A percentile compares a stretch with the other conserved stretches of the same genome.
Evolutionary conservation across 2,797 vertebrate genomes (phyloP).

Genomic region (Amazonetta brasiliensis): DNA sequence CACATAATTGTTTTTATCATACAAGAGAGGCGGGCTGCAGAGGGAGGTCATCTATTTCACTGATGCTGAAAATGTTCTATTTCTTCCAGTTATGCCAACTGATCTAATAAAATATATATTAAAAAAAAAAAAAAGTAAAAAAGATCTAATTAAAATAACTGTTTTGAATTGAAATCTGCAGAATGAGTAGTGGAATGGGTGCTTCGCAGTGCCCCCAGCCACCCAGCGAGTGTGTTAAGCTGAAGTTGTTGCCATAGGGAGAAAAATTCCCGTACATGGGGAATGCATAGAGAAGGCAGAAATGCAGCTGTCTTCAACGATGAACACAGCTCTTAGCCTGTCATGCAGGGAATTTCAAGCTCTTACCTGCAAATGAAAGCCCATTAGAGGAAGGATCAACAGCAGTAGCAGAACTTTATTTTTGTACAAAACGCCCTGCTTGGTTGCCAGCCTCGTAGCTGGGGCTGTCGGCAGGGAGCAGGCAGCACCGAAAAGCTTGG

Average conservation of each 20-base stretch:
- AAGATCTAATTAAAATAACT: not conserved
- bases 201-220: not conserved
- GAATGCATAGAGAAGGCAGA: not conserved
- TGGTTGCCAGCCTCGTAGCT: accelerated
- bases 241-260: not conserved
- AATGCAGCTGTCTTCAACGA: accelerated
- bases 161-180: not conserved
- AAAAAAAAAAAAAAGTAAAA: not conserved
- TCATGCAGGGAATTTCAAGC: not conserved
- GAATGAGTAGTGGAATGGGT: too few species aligned
- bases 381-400: not conserved
- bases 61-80: not conserved
- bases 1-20: too few species aligned
- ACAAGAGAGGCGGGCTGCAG: not conserved
- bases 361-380: not conserved
- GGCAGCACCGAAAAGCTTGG: not conserved
- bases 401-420: not conserved
- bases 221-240: accelerated
- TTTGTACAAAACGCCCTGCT: not conserved
- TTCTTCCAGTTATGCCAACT: not conserved
- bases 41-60: not conserved
- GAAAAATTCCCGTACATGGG: accelerated
- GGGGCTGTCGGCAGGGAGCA: accelerated
- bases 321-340: not conserved
- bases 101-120: not conserved